A percentile compares a stretch with the other conserved stretches of the same genome.
Conservation (phyloP, 92 coral and sea anemone species). For the Pocillopora grandis region DNA sequence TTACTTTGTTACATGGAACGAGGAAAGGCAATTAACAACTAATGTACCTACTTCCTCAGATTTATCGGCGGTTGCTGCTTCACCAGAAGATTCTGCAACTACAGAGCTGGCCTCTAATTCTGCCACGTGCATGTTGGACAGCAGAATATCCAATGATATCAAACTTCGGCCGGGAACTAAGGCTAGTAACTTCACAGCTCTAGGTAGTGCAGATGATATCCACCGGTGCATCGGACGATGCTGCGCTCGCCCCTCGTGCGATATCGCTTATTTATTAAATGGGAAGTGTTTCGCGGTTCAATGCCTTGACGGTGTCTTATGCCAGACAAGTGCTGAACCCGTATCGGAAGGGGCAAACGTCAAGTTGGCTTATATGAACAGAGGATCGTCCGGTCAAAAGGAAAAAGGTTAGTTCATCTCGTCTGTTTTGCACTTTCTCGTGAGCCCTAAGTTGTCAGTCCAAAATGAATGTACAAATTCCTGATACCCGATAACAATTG, state of each 20-base stretch:
- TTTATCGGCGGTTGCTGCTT: conserved; percentile 28
- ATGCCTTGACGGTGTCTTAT: conserved; percentile 89
- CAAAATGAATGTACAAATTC: no score
- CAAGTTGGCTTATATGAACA: conserved; percentile 90
- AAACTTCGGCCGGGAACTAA: conserved; percentile 50
- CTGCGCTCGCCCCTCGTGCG: conserved; percentile 86
- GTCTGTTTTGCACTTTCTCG: no score
- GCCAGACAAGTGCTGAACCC: conserved; percentile 85
- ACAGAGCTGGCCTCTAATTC: conserved; percentile 17
- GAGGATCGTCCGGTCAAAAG: conserved; percentile 64
- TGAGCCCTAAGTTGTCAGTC: no score
- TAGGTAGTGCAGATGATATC: conserved; percentile 76
- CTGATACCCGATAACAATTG: no score
- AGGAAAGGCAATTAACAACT: no score
- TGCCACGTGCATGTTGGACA: conserved; percentile 60
- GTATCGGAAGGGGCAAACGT: conserved; percentile 71
- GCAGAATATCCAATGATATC: conserved; percentile 63
- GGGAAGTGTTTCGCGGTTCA: conserved; percentile 88
- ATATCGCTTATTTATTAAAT: conserved; percentile 89
- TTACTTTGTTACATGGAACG: no score
- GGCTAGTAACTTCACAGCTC: conserved; percentile 73
- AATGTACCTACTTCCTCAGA: neutral
- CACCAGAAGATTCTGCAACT: conserved; percentile 27
- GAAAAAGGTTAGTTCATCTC: conserved; percentile 68
- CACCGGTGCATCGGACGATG: conserved; percentile 84